These are phyloP conservation scores for Zelleria hepariella DNA, from an alignment of 2,888 invertebrate species.

Conservation along the genomic window DNA sequence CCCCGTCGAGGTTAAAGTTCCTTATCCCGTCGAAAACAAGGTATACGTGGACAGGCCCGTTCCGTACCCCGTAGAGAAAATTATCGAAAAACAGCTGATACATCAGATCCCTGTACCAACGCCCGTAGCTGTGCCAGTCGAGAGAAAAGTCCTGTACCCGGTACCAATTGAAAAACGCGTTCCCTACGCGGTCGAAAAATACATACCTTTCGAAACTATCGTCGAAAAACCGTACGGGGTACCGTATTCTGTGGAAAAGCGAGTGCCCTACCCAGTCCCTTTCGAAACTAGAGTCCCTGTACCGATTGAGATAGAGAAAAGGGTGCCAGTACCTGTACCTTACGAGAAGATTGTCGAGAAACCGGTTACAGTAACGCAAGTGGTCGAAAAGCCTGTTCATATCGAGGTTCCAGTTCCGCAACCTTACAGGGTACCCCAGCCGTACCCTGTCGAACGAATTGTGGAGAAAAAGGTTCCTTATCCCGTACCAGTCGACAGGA, in stretches of 20 bases:
- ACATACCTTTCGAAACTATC: conserved; percentile 13
- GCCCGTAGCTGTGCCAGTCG: conserved; percentile 57
- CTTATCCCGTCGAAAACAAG: conserved; percentile 62
- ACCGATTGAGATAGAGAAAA: conserved; percentile 59
- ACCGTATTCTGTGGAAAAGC: conserved; percentile 60
- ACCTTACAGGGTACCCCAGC: conserved; percentile 48
- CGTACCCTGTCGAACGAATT: conserved; percentile 66
- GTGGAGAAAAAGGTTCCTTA: conserved; percentile 62
- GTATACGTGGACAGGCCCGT: conserved; percentile 67
- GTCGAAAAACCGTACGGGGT: conserved; percentile 43
- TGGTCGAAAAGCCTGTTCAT: conserved; percentile 53
- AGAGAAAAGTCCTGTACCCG: conserved; percentile 31
- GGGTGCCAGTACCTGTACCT: conserved; percentile 49
- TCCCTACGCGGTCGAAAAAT: conserved; percentile 42
- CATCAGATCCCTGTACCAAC: conserved; percentile 54
- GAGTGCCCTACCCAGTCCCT: conserved; percentile 55
- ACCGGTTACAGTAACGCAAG: conserved; percentile 63
- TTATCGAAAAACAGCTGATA: conserved; percentile 62
- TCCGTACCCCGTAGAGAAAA: conserved; percentile 62
- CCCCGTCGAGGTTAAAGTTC: conserved; percentile 39
- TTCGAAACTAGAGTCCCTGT: conserved; percentile 60
- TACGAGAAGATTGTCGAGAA: conserved; percentile 70
- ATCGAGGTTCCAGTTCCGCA: conserved; percentile 54
- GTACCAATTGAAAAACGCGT: conserved; percentile 61
- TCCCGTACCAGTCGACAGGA: conserved; percentile 53